Conservation (phyloP, 2,797 vertebrate species). For the Ctenosaura bakeri region DNA sequence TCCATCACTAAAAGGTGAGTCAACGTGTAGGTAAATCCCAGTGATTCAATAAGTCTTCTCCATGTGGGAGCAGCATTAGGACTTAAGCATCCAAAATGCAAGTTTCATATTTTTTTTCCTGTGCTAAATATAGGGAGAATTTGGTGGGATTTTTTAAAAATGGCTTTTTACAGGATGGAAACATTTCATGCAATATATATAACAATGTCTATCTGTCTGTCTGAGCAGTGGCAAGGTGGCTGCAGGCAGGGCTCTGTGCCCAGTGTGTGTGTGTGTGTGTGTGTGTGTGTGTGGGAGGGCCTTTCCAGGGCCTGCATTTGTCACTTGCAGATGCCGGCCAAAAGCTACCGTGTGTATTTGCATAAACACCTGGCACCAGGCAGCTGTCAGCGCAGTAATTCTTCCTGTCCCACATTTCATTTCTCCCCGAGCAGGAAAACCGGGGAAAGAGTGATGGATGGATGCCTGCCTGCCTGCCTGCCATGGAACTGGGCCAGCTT, state of each 20-base stretch:
- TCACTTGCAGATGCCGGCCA: accelerated
- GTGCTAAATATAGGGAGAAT: neutral
- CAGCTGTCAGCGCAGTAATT: neutral
- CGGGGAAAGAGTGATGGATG: neutral
- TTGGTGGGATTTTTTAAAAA: neutral
- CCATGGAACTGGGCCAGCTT: neutral
- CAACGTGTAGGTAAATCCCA: too few species aligned
- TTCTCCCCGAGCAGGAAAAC: neutral
- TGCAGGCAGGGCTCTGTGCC: neutral
- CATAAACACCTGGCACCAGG: slow-evolving; percentile 11
- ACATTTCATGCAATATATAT: neutral
- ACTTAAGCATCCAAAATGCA: too few species aligned
- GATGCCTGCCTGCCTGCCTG: neutral
- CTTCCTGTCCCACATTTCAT: neutral
- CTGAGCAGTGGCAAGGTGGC: neutral
- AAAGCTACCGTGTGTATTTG: neutral
- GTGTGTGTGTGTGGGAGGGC: neutral
- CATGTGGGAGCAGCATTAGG: too few species aligned
- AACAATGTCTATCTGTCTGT: too few species aligned
- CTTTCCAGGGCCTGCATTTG: neutral
- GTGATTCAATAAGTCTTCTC: too few species aligned
- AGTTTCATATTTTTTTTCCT: too few species aligned
- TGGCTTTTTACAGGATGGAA: neutral
- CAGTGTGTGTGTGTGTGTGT: too few species aligned
- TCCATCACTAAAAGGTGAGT: neutral